Evolutionary conservation across 2,113 vertebrate species (phyloP).

Genomic region (Ciconia maguari): DNA sequence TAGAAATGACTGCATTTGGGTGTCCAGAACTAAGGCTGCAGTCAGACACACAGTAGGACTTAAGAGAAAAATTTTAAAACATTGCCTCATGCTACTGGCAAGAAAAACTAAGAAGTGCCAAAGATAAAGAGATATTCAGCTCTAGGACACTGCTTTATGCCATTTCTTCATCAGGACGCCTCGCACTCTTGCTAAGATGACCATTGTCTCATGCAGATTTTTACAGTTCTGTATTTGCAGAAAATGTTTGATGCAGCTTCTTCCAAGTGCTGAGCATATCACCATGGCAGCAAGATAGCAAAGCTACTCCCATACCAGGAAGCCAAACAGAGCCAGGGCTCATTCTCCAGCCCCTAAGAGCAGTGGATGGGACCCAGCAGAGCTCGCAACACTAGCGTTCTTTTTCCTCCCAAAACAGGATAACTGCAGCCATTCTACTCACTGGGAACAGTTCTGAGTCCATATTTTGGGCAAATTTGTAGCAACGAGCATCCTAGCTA

Average conservation of each 20-base stretch:
- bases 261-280: neutral
- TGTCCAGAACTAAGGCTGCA: neutral
- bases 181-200: neutral
- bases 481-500: neutral
- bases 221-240: neutral
- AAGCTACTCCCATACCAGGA: neutral
- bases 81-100: neutral
- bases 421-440: neutral
- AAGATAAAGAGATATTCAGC: neutral
- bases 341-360: neutral
- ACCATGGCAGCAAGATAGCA: neutral
- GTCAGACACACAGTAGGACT: neutral
- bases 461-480: neutral
- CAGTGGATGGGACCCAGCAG: neutral
- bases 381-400: accelerated
- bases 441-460: neutral
- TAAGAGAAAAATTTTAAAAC: neutral
- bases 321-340: neutral
- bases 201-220: neutral
- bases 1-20: neutral
- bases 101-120: neutral
- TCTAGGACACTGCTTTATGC: neutral
- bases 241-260: neutral
- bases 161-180: neutral
- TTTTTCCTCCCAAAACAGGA: neutral